Conservation (phyloP, 1,140 invertebrate genomes). For the Odontomachus brunneus region DNA sequence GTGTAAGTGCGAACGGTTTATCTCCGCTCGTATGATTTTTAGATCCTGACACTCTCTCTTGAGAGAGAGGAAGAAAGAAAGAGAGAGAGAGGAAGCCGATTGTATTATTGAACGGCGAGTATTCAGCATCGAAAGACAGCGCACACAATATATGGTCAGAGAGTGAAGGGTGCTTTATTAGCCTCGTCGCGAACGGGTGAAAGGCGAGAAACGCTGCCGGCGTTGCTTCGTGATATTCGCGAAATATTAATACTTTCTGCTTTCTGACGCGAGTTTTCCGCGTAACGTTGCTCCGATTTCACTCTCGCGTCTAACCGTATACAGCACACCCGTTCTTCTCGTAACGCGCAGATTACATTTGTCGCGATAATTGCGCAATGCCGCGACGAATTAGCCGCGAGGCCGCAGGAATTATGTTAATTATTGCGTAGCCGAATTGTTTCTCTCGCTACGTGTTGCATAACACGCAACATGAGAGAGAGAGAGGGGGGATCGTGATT, state of each 20-base stretch:
- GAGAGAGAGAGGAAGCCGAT: background rate
- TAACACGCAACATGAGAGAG: background rate
- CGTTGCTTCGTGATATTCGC: conserved; percentile 3
- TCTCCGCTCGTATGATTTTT: conserved; percentile 7
- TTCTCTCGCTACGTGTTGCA: background rate
- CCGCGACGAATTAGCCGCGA: conserved; percentile 35
- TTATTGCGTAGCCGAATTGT: conserved; percentile 48
- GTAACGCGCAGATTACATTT: background rate
- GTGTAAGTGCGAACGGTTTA: background rate
- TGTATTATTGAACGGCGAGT: background rate
- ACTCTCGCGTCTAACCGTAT: too few relatives aligned
- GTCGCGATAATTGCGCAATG: conserved; percentile 30
- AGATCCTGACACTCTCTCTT: background rate
- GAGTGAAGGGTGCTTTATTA: conserved; percentile 63
- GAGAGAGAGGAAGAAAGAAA: background rate
- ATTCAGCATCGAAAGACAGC: conserved; percentile 53
- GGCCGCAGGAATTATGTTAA: conserved; percentile 50
- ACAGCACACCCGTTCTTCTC: background rate
- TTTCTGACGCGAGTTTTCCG: conserved; percentile 14
- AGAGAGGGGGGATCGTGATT: background rate
- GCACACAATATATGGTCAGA: conserved; percentile 37
- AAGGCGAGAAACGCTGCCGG: conserved; percentile 36
- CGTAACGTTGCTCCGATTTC: conserved; percentile 14
- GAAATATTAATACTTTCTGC: conserved; percentile 26
- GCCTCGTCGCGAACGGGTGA: conserved; percentile 57